phyloP scores from a whole-genome alignment of 2,797 vertebrate species.

The Cossypha caffra region DNA sequence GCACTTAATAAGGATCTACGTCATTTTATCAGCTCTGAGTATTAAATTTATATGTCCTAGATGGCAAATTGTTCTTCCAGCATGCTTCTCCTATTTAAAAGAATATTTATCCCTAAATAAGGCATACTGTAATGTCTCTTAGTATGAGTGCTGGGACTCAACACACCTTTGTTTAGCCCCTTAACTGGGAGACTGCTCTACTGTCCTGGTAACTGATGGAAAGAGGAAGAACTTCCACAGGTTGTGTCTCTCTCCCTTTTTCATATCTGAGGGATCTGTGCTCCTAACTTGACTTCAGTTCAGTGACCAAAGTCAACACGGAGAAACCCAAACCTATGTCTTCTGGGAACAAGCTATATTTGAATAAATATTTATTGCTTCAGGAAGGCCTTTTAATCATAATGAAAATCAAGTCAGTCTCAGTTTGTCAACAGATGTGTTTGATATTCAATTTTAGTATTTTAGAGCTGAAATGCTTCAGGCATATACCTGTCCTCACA shows the following conservation, averaged over 20 bases:
- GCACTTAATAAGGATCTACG: conserved; percentile 3
- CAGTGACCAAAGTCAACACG: not conserved
- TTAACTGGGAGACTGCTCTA: not conserved
- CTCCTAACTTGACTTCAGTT: not conserved
- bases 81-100: not conserved
- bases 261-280: not conserved
- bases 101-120: not conserved
- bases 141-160: not conserved
- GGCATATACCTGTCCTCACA: not conserved
- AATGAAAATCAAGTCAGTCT: not conserved
- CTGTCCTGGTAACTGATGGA: not conserved
- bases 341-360: not conserved
- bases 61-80: not conserved
- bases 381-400: not conserved
- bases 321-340: not conserved
- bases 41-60: conserved; percentile 15
- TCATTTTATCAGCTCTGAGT: not conserved
- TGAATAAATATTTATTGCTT: conserved; percentile 6
- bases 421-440: not conserved
- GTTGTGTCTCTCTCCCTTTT: not conserved
- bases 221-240: not conserved
- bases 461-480: not conserved
- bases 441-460: not conserved
- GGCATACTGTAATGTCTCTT: not conserved
- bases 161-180: not conserved